A percentile compares a stretch with the other conserved stretches of the same genome.
These are phyloP conservation scores for Tyrannus savana DNA, from an alignment of 2,113 vertebrate species.

Conservation along the genomic window DNA sequence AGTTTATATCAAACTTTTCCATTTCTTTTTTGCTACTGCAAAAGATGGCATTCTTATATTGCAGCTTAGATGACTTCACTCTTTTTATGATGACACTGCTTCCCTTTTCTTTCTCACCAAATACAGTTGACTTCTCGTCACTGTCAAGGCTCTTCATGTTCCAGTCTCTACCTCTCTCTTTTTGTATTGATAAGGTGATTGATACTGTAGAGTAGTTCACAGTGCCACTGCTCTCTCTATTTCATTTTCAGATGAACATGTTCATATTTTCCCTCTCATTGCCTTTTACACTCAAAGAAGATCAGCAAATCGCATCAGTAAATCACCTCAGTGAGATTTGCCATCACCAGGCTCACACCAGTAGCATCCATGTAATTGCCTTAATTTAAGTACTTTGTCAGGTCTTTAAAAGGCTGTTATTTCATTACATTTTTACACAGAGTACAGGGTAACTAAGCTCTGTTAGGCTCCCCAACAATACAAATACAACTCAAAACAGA, in stretches of 20 bases:
- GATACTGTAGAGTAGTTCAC: neutral
- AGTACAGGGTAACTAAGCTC: rapidly evolving
- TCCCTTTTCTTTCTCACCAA: neutral
- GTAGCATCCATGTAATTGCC: neutral
- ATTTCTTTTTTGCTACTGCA: neutral
- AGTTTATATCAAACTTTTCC: neutral
- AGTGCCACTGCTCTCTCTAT: neutral
- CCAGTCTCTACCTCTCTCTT: neutral
- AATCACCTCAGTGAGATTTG: neutral
- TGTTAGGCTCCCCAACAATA: neutral
- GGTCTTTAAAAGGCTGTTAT: neutral
- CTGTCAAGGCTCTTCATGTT: neutral
- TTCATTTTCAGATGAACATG: neutral
- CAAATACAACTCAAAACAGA: neutral
- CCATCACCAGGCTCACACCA: neutral
- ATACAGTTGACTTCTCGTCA: neutral
- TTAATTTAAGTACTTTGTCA: neutral
- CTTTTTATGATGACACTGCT: rapidly evolving
- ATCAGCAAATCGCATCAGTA: neutral
- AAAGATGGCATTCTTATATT: neutral
- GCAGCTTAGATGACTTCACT: neutral
- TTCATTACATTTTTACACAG: neutral
- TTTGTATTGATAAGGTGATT: rapidly evolving
- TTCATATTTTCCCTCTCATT: neutral
- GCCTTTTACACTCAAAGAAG: neutral